Conservation (phyloP, 64 coral and sea anemone genomes). For the Montipora efflorescens region DNA sequence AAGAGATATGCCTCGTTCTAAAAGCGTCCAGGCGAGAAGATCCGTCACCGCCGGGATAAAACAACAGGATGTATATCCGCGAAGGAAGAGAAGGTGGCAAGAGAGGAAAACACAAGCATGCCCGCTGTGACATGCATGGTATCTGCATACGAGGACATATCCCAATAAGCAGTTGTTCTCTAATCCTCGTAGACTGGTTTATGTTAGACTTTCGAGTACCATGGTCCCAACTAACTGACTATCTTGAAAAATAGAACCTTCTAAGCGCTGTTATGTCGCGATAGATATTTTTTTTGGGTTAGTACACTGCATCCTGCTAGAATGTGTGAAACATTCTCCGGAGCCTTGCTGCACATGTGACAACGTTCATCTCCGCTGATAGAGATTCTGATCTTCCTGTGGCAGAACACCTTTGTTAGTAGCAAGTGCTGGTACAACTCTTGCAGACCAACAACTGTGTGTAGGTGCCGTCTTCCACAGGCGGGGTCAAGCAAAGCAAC, state of each 20-base stretch:
- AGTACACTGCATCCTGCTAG: not conserved
- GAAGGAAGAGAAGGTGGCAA: too few species aligned
- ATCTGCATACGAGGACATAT: conserved; percentile 1
- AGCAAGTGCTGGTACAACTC: not conserved
- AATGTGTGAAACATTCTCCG: conserved; percentile 3
- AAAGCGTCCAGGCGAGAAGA: too few species aligned
- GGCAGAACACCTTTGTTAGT: not conserved
- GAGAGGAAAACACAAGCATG: not conserved
- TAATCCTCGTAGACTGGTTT: not conserved
- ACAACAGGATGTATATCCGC: too few species aligned
- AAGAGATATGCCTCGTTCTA: too few species aligned
- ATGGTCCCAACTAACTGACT: not conserved
- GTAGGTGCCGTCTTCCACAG: conserved; percentile 6
- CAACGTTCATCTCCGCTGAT: not conserved
- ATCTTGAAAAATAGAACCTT: not conserved
- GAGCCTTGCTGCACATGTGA: not conserved
- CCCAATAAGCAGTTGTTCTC: not conserved
- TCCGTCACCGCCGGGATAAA: too few species aligned
- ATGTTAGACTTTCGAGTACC: not conserved
- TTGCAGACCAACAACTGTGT: conserved; percentile 1
- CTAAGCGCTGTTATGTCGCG: not conserved
- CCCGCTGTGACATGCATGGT: not conserved
- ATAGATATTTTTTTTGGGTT: not conserved
- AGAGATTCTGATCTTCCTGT: not conserved
- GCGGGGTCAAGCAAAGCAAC: too few species aligned